A percentile compares a stretch with the other conserved stretches of the same genome.
phyloP scores from a whole-genome alignment of 2,797 vertebrate genomes.

The Tachyglossus aculeatus region DNA sequence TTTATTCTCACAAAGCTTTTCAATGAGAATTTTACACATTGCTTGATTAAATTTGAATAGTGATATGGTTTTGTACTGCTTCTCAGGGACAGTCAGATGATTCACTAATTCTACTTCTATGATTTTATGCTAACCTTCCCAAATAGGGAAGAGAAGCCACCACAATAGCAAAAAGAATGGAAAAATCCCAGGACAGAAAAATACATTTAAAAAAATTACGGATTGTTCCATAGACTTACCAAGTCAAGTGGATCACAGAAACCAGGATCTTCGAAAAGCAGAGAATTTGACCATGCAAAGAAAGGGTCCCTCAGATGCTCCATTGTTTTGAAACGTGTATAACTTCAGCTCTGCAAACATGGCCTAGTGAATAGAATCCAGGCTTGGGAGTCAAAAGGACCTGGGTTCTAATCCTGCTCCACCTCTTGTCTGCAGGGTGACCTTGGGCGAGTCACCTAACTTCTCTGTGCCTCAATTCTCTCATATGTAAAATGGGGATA shows the following conservation, averaged over 20 bases:
- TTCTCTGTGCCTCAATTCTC: too few relatives aligned
- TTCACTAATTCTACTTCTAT: neutral
- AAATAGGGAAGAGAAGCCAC: neutral
- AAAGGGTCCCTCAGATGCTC: too few relatives aligned
- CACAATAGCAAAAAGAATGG: neutral
- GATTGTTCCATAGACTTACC: neutral
- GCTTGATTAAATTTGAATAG: conserved; percentile 6
- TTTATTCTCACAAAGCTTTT: conserved; percentile 7
- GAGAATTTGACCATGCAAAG: too few relatives aligned
- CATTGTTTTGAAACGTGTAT: too few relatives aligned
- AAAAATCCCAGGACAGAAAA: neutral
- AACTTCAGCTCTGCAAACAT: too few relatives aligned
- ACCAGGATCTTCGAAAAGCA: too few relatives aligned
- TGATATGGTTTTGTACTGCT: neutral
- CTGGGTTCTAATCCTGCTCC: too few relatives aligned
- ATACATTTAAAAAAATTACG: neutral
- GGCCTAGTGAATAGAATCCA: too few relatives aligned
- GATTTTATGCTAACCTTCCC: neutral
- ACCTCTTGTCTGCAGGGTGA: too few relatives aligned
- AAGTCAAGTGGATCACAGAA: neutral
- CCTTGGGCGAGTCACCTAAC: too few relatives aligned
- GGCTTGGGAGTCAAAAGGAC: too few relatives aligned
- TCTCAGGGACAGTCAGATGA: neutral
- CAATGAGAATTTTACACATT: conserved; percentile 7
- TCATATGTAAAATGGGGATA: too few relatives aligned